Conservation (phyloP, 2,888 invertebrate species). For the Ferdinandea cuprea region DNA sequence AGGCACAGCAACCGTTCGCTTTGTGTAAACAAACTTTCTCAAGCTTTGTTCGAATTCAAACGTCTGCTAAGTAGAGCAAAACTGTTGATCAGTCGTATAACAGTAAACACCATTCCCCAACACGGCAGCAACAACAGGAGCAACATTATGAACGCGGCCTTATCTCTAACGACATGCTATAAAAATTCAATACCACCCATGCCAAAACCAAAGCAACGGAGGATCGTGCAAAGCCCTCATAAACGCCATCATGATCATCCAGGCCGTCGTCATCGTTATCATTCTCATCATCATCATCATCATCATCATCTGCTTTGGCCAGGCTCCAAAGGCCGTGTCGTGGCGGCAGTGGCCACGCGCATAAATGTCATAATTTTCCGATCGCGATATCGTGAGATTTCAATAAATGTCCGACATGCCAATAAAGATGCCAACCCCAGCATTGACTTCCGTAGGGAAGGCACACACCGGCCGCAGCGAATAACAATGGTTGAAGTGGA, state of each 20-base stretch:
- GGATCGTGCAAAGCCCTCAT: slow-evolving; percentile 64
- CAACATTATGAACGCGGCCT: slow-evolving; percentile 25
- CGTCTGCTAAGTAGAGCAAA: slow-evolving; percentile 54
- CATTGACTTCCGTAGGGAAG: slow-evolving; percentile 63
- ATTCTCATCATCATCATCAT: slow-evolving; percentile 35
- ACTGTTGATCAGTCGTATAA: slow-evolving; percentile 45
- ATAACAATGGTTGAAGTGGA: background rate
- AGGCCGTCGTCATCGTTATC: slow-evolving; percentile 36
- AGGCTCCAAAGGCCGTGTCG: too few species aligned
- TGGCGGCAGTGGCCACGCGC: slow-evolving; percentile 63
- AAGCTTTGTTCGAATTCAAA: slow-evolving; percentile 14
- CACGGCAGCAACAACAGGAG: slow-evolving; percentile 24
- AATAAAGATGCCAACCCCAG: slow-evolving; percentile 67
- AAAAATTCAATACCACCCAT: slow-evolving; percentile 60
- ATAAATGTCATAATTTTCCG: slow-evolving; percentile 73
- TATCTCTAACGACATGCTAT: slow-evolving; percentile 65
- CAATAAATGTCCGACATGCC: slow-evolving; percentile 73
- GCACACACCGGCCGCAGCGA: background rate
- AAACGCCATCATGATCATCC: slow-evolving; percentile 64
- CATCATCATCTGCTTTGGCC: slow-evolving; percentile 16
- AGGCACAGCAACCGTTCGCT: too few species aligned
- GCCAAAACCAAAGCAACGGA: slow-evolving; percentile 22
- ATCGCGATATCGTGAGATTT: slow-evolving; percentile 75
- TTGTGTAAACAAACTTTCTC: background rate
- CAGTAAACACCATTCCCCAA: slow-evolving; percentile 37